Percentiles rank a stretch among this genome's conserved stretches.
phyloP scores from a whole-genome alignment of 2,797 vertebrate species.

The Chaenodraco wilsoni region DNA sequence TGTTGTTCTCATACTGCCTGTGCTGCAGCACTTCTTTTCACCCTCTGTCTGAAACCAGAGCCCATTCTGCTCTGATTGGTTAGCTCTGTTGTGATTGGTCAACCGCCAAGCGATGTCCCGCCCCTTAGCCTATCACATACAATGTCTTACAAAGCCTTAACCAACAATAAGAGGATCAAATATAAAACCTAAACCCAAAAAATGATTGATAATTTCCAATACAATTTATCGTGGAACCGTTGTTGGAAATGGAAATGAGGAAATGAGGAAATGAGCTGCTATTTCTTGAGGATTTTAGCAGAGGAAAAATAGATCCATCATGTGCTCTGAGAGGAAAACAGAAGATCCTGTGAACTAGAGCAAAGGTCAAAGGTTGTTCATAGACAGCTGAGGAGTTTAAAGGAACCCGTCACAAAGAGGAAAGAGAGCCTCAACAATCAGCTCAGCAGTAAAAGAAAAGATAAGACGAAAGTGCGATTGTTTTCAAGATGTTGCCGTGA shows the following conservation, averaged over 20 bases:
- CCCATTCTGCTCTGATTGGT: too few relatives aligned
- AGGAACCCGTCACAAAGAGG: conserved; percentile 42
- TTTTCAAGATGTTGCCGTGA: conserved; percentile 47
- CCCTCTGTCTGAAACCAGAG: too few relatives aligned
- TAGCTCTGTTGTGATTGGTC: too few relatives aligned
- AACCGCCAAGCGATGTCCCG: too few relatives aligned
- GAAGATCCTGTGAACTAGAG: conserved; percentile 42
- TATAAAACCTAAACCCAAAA: too few relatives aligned
- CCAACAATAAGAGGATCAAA: too few relatives aligned
- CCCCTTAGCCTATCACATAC: too few relatives aligned
- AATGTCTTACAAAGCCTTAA: too few relatives aligned
- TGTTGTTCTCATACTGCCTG: too few relatives aligned
- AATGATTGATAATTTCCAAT: too few relatives aligned
- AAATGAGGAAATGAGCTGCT: not conserved
- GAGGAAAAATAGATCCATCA: conserved; percentile 22
- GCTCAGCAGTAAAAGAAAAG: conserved; percentile 26
- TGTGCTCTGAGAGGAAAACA: conserved; percentile 30
- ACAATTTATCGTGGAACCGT: not conserved
- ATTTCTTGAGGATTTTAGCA: not conserved
- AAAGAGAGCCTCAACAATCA: conserved; percentile 50
- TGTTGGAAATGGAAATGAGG: not conserved
- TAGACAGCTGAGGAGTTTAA: conserved; percentile 44
- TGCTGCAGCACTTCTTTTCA: too few relatives aligned
- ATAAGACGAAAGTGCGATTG: conserved; percentile 52
- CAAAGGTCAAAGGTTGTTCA: conserved; percentile 49